Evolutionary conservation across 2,797 vertebrate species (phyloP).

Genomic region (Botia kubotai): DNA sequence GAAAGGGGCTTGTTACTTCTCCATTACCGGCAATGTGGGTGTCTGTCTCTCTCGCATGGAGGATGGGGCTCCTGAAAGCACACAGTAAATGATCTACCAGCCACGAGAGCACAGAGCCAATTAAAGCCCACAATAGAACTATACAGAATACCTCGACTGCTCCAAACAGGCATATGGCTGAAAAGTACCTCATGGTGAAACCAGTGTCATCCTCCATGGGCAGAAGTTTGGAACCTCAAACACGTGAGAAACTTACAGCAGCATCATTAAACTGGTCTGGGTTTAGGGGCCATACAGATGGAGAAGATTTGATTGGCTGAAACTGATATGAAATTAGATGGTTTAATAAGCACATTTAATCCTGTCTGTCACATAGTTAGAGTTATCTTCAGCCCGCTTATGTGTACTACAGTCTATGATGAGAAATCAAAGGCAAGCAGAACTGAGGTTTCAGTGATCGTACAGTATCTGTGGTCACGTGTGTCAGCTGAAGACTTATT

Average conservation of each 20-base stretch:
- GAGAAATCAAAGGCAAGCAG: background rate
- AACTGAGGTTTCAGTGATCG: too few species aligned
- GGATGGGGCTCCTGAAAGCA: conserved; percentile 54
- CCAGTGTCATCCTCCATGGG: conserved; percentile 14
- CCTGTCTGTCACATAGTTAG: background rate
- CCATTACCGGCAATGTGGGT: conserved; percentile 54
- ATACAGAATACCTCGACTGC: conserved; percentile 43
- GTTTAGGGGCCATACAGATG: too few species aligned
- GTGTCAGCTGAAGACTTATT: background rate
- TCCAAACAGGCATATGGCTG: conserved; percentile 49
- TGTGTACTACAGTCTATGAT: background rate
- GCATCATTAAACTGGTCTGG: background rate
- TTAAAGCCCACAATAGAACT: conserved; percentile 66
- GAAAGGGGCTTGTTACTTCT: conserved; percentile 56
- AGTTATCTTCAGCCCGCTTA: background rate
- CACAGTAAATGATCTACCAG: conserved; percentile 54
- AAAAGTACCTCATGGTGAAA: conserved; percentile 40
- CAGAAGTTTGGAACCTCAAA: conserved; percentile 7
- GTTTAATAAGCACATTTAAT: background rate
- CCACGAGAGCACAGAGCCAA: conserved; percentile 61
- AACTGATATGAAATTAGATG: conserved; percentile 3
- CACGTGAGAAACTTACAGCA: background rate
- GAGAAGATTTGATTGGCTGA: conserved; percentile 2
- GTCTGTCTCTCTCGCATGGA: conserved; percentile 43
- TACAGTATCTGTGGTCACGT: too few species aligned